Evolutionary conservation across 2,888 invertebrate species (phyloP).

Genomic region (Xanthostigma xanthostigma): DNA sequence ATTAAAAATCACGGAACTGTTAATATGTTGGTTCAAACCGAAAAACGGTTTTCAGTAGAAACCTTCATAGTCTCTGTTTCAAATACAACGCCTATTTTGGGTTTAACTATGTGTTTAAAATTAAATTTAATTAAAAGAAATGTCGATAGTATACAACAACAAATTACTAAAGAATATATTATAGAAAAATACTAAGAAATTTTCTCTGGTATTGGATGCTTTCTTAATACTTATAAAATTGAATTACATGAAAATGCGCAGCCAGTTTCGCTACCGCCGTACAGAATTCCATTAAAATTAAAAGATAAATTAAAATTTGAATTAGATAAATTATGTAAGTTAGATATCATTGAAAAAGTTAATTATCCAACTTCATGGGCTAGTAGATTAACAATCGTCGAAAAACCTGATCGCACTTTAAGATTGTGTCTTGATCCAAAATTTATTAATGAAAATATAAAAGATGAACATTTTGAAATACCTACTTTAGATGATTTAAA

Average conservation of each 20-base stretch:
- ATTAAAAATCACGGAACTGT: background rate
- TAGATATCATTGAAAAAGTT: too few species aligned
- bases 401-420: background rate
- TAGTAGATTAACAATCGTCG: background rate
- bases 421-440: slow-evolving; percentile 1
- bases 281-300: too few species aligned
- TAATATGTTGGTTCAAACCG: background rate
- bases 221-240: too few species aligned
- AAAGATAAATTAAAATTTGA: too few species aligned
- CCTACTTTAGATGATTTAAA: background rate
- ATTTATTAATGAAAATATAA: background rate
- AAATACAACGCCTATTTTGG: background rate
- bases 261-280: background rate
- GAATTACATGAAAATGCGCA: background rate
- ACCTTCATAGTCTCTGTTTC: background rate
- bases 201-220: too few species aligned
- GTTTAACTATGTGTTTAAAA: background rate
- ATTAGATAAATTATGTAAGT: background rate
- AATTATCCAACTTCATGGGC: too few species aligned
- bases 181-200: background rate
- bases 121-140: background rate
- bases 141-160: background rate
- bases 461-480: background rate
- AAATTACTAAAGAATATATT: background rate
- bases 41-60: background rate